Evolutionary conservation across 2,113 vertebrate genomes (phyloP).

Genomic region (Clarias batrachus): DNA sequence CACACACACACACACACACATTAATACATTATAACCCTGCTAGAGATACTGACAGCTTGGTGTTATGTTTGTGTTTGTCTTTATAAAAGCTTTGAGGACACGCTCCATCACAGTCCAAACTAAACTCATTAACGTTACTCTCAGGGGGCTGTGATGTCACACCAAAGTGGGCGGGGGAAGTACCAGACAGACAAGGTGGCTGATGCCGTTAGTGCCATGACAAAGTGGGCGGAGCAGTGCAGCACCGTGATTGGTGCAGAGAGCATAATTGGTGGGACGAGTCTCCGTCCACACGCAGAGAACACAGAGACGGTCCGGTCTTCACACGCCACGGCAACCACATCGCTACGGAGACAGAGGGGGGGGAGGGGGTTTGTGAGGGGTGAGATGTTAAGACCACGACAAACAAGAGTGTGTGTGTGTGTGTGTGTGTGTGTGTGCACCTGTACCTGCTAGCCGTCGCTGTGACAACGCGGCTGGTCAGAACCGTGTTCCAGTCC

Average conservation of each 20-base stretch:
- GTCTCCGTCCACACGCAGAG: conserved; percentile 87
- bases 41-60: neutral
- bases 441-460: conserved; percentile 85
- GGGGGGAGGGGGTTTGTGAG: too few species aligned
- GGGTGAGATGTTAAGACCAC: neutral
- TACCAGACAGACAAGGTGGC: conserved; percentile 92
- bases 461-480: conserved; percentile 84
- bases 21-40: neutral
- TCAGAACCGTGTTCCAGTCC: conserved; percentile 89
- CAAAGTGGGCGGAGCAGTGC: conserved; percentile 86
- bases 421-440: neutral
- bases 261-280: conserved; percentile 89
- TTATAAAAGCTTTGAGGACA: neutral
- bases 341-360: conserved; percentile 70
- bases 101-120: neutral
- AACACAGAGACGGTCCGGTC: conserved; percentile 90
- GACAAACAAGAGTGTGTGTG: neutral
- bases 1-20: neutral
- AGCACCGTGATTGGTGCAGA: conserved; percentile 84
- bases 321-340: conserved; percentile 88
- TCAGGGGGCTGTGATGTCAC: neutral
- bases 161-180: neutral
- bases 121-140: neutral
- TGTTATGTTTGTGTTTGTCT: neutral
- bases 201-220: conserved; percentile 89